Conservation (phyloP, 2,113 vertebrate species). For the Columba janthina region DNA sequence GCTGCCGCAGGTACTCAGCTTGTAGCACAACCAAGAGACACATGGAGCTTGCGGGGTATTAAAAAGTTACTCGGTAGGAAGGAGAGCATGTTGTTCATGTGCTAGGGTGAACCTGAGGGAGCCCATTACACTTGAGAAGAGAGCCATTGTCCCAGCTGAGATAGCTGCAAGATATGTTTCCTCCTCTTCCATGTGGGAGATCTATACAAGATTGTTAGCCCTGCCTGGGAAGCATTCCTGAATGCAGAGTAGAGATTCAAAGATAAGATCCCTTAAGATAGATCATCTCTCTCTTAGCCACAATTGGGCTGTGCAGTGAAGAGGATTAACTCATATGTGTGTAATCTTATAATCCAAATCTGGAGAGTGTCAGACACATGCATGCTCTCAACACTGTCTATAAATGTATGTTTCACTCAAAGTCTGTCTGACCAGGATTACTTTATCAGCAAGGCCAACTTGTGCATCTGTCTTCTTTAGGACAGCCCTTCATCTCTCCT, state of each 20-base stretch:
- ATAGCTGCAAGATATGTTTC: background rate
- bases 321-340: background rate
- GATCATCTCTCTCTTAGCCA: background rate
- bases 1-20: slow-evolving; percentile 4
- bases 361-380: background rate
- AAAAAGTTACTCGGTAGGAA: background rate
- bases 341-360: background rate
- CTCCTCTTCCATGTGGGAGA: background rate
- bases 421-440: background rate
- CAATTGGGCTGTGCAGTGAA: background rate
- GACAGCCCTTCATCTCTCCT: background rate
- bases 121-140: background rate
- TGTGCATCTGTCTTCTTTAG: background rate
- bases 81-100: fast-evolving
- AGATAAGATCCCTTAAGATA: background rate
- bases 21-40: background rate
- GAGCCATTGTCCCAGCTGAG: background rate
- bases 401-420: background rate
- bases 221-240: background rate
- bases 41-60: background rate
- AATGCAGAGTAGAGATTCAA: background rate
- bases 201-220: background rate
- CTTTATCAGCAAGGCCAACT: background rate
- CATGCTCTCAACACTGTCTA: background rate
- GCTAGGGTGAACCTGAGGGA: background rate